Evolutionary conservation across 2,888 invertebrate species (phyloP).

Genomic region (Sphinx pinastri): DNA sequence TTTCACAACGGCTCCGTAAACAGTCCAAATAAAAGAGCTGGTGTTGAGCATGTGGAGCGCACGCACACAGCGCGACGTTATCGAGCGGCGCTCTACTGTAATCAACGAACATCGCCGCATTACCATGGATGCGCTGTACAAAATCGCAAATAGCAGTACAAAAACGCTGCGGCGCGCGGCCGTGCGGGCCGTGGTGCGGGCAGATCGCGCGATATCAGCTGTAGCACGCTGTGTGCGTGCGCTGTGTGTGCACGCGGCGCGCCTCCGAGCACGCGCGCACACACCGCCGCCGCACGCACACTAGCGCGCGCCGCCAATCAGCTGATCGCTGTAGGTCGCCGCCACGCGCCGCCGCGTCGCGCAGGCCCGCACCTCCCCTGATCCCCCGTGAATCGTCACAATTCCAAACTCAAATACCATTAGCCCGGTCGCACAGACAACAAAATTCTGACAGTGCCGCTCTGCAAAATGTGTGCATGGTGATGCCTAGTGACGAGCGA

Average conservation of each 20-base stretch:
- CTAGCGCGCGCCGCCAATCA: conserved; percentile 64
- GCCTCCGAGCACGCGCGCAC: conserved; percentile 42
- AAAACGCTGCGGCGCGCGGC: conserved; percentile 26
- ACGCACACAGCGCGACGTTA: conserved; percentile 18
- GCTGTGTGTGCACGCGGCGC: conserved; percentile 42
- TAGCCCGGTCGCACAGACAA: neutral
- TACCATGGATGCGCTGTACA: conserved; percentile 24
- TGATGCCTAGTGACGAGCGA: too few species aligned
- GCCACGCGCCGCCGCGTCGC: conserved; percentile 35
- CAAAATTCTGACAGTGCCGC: too few species aligned
- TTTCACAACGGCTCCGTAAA: conserved; percentile 4
- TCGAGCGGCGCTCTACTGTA: conserved; percentile 19
- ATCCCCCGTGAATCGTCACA: conserved; percentile 19
- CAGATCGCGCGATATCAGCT: conserved; percentile 40
- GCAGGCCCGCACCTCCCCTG: conserved; percentile 15
- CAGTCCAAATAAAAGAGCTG: conserved; percentile 8
- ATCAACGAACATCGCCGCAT: conserved; percentile 20
- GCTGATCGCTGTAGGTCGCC: conserved; percentile 76
- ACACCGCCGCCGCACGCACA: conserved; percentile 31
- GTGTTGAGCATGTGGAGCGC: conserved; percentile 1
- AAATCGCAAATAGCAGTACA: conserved; percentile 21
- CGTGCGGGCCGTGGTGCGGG: conserved; percentile 39
- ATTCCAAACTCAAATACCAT: conserved; percentile 20
- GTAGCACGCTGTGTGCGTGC: conserved; percentile 36
- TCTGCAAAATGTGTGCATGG: too few species aligned